Base-by-base conservation (phyloP, 2,888 invertebrate genomes). In the Hyalella azteca region DNA sequence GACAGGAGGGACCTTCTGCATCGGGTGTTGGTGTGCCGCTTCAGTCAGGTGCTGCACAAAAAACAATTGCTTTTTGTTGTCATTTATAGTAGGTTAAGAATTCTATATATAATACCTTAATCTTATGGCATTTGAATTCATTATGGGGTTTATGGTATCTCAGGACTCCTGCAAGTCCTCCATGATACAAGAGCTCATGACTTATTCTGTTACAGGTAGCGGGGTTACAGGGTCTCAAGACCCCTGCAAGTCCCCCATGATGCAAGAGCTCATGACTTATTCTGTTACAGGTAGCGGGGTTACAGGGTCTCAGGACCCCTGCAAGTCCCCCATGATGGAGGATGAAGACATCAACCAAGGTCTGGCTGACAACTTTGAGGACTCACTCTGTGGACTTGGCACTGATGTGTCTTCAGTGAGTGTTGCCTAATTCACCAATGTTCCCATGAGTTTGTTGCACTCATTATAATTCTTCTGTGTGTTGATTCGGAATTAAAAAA, bases 311-410 rank as follows among this genome's bases (percentile, higher is more conserved):
- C 45, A 41, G 26, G 75, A 75, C 45, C 75, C 75, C 45, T 41
- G 40, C 75, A 75, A 75, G 36, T 75, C 75, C 26, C 75, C 75
- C 1, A 75, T 75, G 75, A 75, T 75, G 75, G 75, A 75, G 45
- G 75, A 75, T 39, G 75, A 75, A 39, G 75, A 75, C n/a, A 39
- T 75, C 26, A 75, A 75, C 84, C 92, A 92, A 85, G 91, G 91
- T 73, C 88, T 93, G 84, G 92, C 92, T 32, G 92, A 92, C 41
- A 93, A 93, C 87, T 92, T 93, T 86, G 93, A 93, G 87, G 92
- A 92, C 60, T 92, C 92, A n/a, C 89, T 93, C 29, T 92, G 92
- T 3, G 92, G 91, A 13, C 89, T 93, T 50, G 92, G 92, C 26
- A 91, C 91, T 36, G 93, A 93, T 87, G 89, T 19, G 81, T 82